Evolutionary conservation across 2,797 vertebrate species (phyloP).

Genomic region (Acipenser transmontanus): DNA sequence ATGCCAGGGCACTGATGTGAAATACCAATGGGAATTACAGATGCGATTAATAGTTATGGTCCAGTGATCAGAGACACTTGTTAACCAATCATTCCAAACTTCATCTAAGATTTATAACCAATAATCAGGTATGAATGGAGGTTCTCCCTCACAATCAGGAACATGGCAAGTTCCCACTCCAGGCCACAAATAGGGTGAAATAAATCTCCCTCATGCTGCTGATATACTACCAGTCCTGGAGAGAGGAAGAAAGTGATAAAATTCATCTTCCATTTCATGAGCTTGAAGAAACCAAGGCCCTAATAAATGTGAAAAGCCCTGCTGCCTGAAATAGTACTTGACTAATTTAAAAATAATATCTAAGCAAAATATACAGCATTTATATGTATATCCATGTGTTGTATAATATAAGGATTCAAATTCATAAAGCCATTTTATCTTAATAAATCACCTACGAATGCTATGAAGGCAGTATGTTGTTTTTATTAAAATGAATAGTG

Average conservation of each 20-base stretch:
- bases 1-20: constrained; percentile 21
- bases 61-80: constrained; percentile 42
- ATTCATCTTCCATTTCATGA: constrained; percentile 18
- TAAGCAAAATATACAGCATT: too few relatives aligned
- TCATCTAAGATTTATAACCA: constrained; percentile 43
- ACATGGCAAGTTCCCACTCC: constrained; percentile 26
- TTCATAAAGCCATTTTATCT: too few relatives aligned
- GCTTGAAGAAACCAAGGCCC: constrained; percentile 18
- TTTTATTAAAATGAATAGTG: too few relatives aligned
- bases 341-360: constrained; percentile 4
- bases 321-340: constrained; percentile 20
- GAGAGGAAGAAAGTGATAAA: constrained; percentile 15
- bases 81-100: constrained; percentile 37
- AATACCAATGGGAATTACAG: constrained; percentile 27
- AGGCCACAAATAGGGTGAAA: constrained; percentile 21
- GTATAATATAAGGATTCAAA: too few relatives aligned
- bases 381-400: too few relatives aligned
- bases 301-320: constrained; percentile 3
- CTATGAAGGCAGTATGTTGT: too few relatives aligned
- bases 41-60: constrained; percentile 45
- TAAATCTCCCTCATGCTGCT: constrained; percentile 26
- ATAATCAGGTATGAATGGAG: constrained; percentile 38
- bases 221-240: constrained; percentile 20
- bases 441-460: too few relatives aligned
- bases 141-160: constrained; percentile 24